Evolutionary conservation across 2,113 vertebrate genomes (phyloP), one percentile per base, ranked within the genome.

Genomic region (Gyps fulvus): DNA sequence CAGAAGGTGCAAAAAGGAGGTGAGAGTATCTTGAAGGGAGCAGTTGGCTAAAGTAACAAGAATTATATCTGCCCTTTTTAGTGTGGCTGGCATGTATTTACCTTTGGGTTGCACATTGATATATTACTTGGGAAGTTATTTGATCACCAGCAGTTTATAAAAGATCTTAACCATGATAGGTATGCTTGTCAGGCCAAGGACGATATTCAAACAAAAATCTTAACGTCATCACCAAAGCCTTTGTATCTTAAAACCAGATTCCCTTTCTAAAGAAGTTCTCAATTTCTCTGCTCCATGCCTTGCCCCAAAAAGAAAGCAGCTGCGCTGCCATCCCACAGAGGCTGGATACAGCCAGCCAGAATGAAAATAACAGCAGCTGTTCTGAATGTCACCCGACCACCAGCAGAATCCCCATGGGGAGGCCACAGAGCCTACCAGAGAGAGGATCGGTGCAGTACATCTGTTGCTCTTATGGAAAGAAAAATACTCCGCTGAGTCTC

Each of bases 301-400:
- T 92, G 22, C 16, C 47, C 69, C 50, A 57, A 40, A 94, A 65
- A 8, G 34, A 90, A 87, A 95, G 74, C 49, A 94, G 52, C 52
- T 73, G 83, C 1, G 3, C 23, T 5, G 4, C 26, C 47, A 74
- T 87, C 61, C 69, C 78, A 59, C 23, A 55, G 80, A 32, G n/a
- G 43, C 26, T 94, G 86, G 23, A 45, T 71, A 38, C 47, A 79
- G 58, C 19, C 50, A 87, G 59, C 2, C 55, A 74, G 65, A 91
- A 84, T 7, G 22, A 91, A 95, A 94, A 71, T 27, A 94, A 92
- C 55, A 87, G 25, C 95, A 96, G 69, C 87, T 92, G 87, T 81
- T 97, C 63, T 79, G 72, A 67, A 71, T 85, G 47, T 72, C 82
- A 90, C 36, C 5, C 0, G 32, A 19, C 62, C 2, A 10, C 36